Conservation (phyloP, 2,888 invertebrate species). For the Eupithecia dodoneata region DNA sequence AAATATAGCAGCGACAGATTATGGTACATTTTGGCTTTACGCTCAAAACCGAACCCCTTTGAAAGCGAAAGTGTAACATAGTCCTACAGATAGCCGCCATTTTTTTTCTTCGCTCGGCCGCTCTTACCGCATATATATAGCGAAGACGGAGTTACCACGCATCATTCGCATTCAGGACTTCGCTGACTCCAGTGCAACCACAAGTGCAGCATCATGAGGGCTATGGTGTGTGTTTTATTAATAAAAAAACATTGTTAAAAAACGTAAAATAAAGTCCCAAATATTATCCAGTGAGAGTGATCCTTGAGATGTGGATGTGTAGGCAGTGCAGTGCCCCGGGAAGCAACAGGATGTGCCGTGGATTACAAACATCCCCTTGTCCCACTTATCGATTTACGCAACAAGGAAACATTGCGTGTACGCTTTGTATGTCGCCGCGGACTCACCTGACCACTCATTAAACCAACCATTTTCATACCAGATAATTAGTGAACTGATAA, state of each 20-base stretch:
- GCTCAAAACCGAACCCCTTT: slow-evolving; percentile 70
- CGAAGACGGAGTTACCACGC: slow-evolving; percentile 72
- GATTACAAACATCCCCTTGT: slow-evolving; percentile 53
- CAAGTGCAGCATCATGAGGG: slow-evolving; percentile 82
- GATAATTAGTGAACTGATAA: slow-evolving; percentile 62
- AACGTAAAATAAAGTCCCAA: not conserved
- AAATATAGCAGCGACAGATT: slow-evolving; percentile 58
- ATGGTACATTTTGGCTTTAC: slow-evolving; percentile 72
- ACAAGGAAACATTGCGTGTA: slow-evolving; percentile 67
- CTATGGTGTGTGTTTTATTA: slow-evolving; percentile 75
- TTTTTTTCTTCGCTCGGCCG: slow-evolving; percentile 80
- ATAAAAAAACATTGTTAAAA: slow-evolving; percentile 26
- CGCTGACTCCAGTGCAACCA: slow-evolving; percentile 83
- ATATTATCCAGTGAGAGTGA: slow-evolving; percentile 58
- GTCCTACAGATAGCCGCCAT: slow-evolving; percentile 75
- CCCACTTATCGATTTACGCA: slow-evolving; percentile 59
- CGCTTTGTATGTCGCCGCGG: slow-evolving; percentile 55
- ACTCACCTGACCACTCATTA: slow-evolving; percentile 60
- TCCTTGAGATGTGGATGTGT: slow-evolving; percentile 53
- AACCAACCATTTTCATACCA: slow-evolving; percentile 54
- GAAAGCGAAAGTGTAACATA: slow-evolving; percentile 83
- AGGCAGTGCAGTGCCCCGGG: slow-evolving; percentile 30
- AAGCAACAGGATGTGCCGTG: slow-evolving; percentile 35
- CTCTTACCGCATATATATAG: slow-evolving; percentile 81
- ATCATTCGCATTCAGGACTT: slow-evolving; percentile 84